Percentiles rank a stretch among this genome's conserved stretches.
Conservation (phyloP, 2,113 vertebrate genomes). For the Saccopteryx bilineata region DNA sequence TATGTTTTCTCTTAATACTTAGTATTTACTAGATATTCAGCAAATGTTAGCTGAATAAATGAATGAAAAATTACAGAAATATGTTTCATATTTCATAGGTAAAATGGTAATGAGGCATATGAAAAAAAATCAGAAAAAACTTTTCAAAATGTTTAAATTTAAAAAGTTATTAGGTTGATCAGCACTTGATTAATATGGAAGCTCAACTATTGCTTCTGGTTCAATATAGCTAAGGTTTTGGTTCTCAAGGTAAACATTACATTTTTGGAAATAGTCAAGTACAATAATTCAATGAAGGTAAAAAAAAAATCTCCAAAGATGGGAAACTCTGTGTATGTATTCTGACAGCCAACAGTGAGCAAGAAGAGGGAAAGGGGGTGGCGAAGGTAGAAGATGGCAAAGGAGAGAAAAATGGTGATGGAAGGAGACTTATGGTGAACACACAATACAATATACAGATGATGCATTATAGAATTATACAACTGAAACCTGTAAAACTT, state of each 20-base stretch:
- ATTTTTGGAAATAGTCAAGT: neutral
- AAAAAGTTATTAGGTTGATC: neutral
- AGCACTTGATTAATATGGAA: neutral
- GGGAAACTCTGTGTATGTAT: neutral
- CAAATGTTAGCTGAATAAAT: constrained; percentile 15
- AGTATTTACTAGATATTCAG: neutral
- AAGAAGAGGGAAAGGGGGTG: neutral
- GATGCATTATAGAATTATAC: no score
- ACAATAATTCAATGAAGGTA: neutral
- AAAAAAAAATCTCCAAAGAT: neutral
- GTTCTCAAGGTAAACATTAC: neutral
- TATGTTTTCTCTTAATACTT: neutral
- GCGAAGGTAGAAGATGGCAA: no score
- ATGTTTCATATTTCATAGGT: neutral
- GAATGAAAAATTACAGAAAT: neutral
- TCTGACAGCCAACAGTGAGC: constrained; percentile 16
- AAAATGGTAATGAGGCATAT: neutral
- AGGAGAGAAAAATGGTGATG: no score
- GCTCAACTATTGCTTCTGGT: neutral
- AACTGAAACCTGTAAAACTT: no score
- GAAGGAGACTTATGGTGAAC: no score
- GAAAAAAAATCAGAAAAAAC: neutral
- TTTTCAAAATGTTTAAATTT: constrained; percentile 21
- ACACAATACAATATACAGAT: no score
- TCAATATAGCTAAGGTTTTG: neutral